Base-by-base conservation (phyloP, 92 coral and sea anemone genomes). In the Epizoanthus scotinus region DNA sequence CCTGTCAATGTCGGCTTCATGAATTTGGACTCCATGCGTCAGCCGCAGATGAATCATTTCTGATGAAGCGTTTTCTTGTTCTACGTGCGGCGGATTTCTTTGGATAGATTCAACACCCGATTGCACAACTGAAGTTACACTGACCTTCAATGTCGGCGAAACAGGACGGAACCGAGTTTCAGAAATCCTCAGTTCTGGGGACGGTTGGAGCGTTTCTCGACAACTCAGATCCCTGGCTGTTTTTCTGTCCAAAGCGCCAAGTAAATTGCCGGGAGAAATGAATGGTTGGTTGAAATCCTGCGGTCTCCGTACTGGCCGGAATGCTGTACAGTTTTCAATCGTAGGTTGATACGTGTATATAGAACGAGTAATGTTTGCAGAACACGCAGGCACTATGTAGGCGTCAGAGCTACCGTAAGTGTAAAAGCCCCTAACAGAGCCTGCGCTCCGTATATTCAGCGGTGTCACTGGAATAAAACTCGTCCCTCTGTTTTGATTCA, bases 231-330 rank as follows among this genome's bases (percentile, higher is more conserved):
- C 81, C 19, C 69, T 60, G 42, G 21, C 65, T 3, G 65, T 26
- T 75, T 75, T 75, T 68, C 59, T 75, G 26, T 58, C 81, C 81
- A 52, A 75, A 22, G 38, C 17, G 18, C 19, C 52, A 24, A 3
- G 8, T 36, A 75, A 13, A 25, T 40, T 25, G 47, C 18, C 25
- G 17, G 68, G 68, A 8, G 68, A 29, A 6, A 52, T 53, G 25
- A 75, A 75, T 3, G 49, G 38, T 49, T 75, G 68, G 63, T 60
- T 75, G 25, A 22, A 36, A 26, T 54, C 8, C 0, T 34, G 54
- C 5, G 68, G 68, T 36, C 81, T 58, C 14, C 68, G 81, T 17
- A 75, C 57, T 13, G 81, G 81, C 25, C 81, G 81, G 28, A 75
- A 75, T 34, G 81, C 81, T 20, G 81, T 75, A 21, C 13, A 75